Percentiles rank a stretch among this genome's conserved stretches.
Evolutionary conservation across 2,888 invertebrate species (phyloP).

Genomic region (Tetrapedia diversipes): DNA sequence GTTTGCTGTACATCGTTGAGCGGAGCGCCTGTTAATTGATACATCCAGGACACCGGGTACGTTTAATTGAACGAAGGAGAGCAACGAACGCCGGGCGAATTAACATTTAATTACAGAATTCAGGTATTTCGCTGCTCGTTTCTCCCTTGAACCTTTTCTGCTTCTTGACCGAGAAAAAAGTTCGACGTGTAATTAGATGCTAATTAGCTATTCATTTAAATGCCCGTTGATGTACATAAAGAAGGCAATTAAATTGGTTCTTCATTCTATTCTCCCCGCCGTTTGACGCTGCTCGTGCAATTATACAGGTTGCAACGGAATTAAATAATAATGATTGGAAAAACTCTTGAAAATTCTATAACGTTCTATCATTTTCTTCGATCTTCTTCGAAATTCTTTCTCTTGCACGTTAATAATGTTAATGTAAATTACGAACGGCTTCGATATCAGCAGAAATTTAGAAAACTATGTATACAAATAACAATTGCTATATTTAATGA

Average conservation of each 20-base stretch:
- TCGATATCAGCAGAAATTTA: too few species aligned
- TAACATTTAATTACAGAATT: constrained; percentile 52
- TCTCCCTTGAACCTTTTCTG: background rate
- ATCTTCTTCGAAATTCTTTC: too few species aligned
- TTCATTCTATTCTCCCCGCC: background rate
- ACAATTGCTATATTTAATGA: too few species aligned
- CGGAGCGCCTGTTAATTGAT: constrained; percentile 36
- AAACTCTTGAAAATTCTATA: too few species aligned
- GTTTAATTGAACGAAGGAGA: constrained; percentile 33
- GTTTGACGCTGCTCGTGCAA: too few species aligned
- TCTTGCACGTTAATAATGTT: too few species aligned
- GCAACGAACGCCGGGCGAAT: constrained; percentile 20
- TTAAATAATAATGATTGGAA: background rate
- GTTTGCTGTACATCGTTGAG: constrained; percentile 22
- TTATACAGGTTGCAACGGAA: too few species aligned
- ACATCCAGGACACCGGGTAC: constrained; percentile 34
- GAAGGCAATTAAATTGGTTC: constrained; percentile 15
- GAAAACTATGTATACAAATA: too few species aligned
- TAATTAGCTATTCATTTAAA: constrained; percentile 38
- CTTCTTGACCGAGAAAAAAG: constrained; percentile 9
- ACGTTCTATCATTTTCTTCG: too few species aligned
- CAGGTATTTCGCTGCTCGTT: background rate
- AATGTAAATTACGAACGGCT: too few species aligned
- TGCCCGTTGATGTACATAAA: background rate
- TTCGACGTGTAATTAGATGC: constrained; percentile 16